Evolutionary conservation across 2,888 invertebrate genomes (phyloP).

Genomic region (Aelia acuminata): DNA sequence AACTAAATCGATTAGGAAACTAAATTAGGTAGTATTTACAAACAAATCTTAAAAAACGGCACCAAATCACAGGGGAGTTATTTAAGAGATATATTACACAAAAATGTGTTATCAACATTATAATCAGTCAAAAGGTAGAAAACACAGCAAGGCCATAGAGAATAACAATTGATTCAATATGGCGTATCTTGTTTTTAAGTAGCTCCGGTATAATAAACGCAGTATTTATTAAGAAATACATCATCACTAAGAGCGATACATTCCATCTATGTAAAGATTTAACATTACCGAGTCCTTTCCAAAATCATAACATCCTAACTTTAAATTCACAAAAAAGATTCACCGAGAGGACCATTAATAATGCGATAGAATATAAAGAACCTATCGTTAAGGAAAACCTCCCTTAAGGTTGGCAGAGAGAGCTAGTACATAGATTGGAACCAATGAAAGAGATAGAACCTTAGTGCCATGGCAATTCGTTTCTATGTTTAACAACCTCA

Average conservation of each 20-base stretch:
- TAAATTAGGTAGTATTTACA: background rate
- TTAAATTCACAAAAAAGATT: background rate
- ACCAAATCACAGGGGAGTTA: background rate
- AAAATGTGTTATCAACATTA: constrained; percentile 50
- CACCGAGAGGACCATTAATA: background rate
- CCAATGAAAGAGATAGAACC: background rate
- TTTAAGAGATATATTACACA: background rate
- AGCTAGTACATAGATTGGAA: background rate
- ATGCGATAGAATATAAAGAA: background rate
- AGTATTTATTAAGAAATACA: constrained; percentile 9
- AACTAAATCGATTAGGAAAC: constrained; percentile 53
- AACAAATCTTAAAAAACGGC: background rate
- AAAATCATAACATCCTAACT: background rate
- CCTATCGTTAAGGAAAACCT: constrained; percentile 5
- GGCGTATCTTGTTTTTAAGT: constrained; percentile 72
- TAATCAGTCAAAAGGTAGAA: constrained; percentile 53
- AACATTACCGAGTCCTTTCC: background rate
- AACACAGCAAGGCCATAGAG: constrained; percentile 66
- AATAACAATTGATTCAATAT: constrained; percentile 75
- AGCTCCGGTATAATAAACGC: constrained; percentile 41
- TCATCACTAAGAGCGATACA: background rate
- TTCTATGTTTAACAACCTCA: background rate
- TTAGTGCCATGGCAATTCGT: constrained; percentile 4
- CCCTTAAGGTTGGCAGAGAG: constrained; percentile 31
- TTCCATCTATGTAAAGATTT: background rate